Base-by-base conservation (phyloP, 2,888 invertebrate genomes). In the Calliopum simillimum region DNA sequence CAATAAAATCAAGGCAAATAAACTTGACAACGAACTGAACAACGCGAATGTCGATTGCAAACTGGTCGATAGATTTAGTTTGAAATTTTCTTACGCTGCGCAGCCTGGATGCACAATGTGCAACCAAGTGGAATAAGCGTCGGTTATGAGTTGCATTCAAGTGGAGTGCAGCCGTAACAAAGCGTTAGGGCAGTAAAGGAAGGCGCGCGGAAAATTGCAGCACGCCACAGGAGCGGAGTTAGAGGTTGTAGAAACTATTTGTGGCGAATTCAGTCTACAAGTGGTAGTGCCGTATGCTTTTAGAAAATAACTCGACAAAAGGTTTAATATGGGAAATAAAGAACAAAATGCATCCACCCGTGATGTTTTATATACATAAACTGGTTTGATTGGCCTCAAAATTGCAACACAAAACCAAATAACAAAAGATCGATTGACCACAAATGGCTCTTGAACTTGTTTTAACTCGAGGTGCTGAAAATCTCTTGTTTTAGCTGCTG, bases 81-180 rank as follows among this genome's bases (percentile, higher is more conserved):
- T 61, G 58, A 61, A n/a, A 19, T 70, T 49, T 33, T 16, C 21
- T 58, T 16, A 46, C 55, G 23, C 33, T 19, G 5, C 44, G 65
- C 65, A 13, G 33, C 11, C 44, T 6, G 59, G 19, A 59, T 23
- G 61, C 58, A 33, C 58, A 59, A 33, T n/a, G 41, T 55, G 69
- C 67, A 70, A 62, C 21, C 62, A 49, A 70, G 66, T 67, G 56
- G 67, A 67, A 70, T 67, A 56, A 61, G 47, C 43, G 69, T 16
- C 55, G 55, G 65, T 65, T 55, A 65, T 49, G 44, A 65, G 67
- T 51, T 62, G 62, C n/a, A 16, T 43, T 16, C 41, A 59, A 33
- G 16, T 51, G 25, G 41, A 23, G 65, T 8, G 19, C 47, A 11
- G 49, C 53, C 19, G 13, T 13, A 19, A 21, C 47, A 51, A 23